Conservation (phyloP, 53 echinoderm and acorn worm genomes). For the Arbacia lixula region DNA sequence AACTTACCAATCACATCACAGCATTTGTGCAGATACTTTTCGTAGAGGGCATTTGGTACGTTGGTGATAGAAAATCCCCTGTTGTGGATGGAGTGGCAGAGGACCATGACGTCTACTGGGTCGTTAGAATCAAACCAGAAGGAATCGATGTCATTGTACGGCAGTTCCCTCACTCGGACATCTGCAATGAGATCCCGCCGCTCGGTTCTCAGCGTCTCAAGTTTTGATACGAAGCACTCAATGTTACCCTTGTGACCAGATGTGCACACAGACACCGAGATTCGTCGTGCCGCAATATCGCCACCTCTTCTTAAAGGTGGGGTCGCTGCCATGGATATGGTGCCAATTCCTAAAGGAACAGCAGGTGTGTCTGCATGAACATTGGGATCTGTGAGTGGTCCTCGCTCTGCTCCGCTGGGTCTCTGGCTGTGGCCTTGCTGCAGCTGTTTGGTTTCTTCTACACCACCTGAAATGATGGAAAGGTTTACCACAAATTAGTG, state of each 20-base stretch:
- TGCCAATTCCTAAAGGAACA: too few relatives aligned
- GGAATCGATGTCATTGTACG: constrained; percentile 43
- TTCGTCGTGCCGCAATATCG: neutral
- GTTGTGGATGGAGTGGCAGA: constrained; percentile 35
- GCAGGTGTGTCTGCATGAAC: too few relatives aligned
- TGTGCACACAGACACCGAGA: constrained; percentile 10
- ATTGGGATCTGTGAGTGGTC: too few relatives aligned
- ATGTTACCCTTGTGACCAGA: constrained; percentile 8
- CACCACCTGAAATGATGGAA: too few relatives aligned
- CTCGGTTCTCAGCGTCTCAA: neutral
- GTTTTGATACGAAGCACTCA: neutral
- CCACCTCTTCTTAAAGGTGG: too few relatives aligned
- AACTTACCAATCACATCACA: constrained; percentile 4
- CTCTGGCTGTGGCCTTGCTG: too few relatives aligned
- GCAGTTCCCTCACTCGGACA: constrained; percentile 1
- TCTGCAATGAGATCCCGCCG: constrained; percentile 1
- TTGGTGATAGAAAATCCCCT: constrained; percentile 39
- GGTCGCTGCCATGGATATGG: too few relatives aligned
- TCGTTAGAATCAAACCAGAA: constrained; percentile 9
- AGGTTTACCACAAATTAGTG: too few relatives aligned
- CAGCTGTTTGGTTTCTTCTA: too few relatives aligned
- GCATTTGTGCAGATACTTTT: constrained; percentile 34
- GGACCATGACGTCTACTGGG: constrained; percentile 42
- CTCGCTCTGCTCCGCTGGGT: too few relatives aligned
- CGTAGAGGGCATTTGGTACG: constrained; percentile 33